phyloP scores from a whole-genome alignment of 2,797 vertebrate species.

The Premnoplex brunnescens region DNA sequence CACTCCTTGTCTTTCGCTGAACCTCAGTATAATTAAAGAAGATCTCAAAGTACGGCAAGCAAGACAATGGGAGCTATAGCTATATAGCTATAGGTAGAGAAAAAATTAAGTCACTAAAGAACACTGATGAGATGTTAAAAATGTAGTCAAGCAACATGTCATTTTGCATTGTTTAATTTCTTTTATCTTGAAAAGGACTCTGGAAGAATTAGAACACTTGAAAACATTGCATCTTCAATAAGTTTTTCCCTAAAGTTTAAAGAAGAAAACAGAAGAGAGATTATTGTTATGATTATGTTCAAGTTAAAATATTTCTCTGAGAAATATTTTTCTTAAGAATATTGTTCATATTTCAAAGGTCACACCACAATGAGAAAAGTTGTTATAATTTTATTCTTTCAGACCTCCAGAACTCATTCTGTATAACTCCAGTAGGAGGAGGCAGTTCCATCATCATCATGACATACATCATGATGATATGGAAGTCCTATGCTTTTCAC shows the following conservation, averaged over 20 bases:
- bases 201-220: background rate
- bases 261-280: background rate
- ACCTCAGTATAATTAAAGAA: background rate
- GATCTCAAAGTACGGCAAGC: background rate
- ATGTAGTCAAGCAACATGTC: background rate
- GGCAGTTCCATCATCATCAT: background rate
- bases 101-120: background rate
- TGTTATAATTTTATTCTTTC: conserved; percentile 5
- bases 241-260: background rate
- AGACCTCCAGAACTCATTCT: background rate
- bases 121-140: conserved; percentile 2
- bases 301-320: background rate
- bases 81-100: background rate
- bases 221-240: background rate
- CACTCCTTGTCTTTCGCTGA: background rate
- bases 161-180: background rate
- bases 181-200: conserved; percentile 4
- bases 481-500: background rate
- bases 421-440: background rate
- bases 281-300: conserved; percentile 4
- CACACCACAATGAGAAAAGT: background rate
- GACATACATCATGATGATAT: background rate
- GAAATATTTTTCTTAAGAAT: conserved; percentile 5
- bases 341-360: background rate
- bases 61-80: background rate